Evolutionary conservation across 2,888 invertebrate genomes (phyloP).

Genomic region (Pseudoips prasinana): DNA sequence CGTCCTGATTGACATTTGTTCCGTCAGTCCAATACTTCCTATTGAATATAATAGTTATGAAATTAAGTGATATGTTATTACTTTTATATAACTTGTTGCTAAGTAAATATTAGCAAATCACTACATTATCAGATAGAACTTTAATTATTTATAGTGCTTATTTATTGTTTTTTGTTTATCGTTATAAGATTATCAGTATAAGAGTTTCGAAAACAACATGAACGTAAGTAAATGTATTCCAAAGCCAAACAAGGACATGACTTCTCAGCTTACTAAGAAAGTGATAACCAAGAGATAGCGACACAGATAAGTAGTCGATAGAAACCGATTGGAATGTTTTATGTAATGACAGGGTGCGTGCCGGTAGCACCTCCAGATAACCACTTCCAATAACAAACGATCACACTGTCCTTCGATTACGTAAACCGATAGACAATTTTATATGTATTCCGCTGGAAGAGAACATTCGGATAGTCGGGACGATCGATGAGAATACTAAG

Average conservation of each 20-base stretch:
- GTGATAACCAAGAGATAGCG: slow-evolving; percentile 13
- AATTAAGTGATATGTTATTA: slow-evolving; percentile 29
- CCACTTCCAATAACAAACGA: slow-evolving; percentile 54
- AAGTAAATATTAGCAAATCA: slow-evolving; percentile 31
- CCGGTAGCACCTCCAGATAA: slow-evolving; percentile 50
- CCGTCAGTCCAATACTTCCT: slow-evolving; percentile 16
- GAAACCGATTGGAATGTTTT: slow-evolving; percentile 40
- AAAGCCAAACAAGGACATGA: too few relatives aligned
- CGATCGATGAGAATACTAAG: slow-evolving; percentile 58
- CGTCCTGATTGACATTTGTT: slow-evolving; percentile 28
- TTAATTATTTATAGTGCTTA: too few relatives aligned
- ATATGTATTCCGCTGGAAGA: slow-evolving; percentile 55
- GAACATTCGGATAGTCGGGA: slow-evolving; percentile 33
- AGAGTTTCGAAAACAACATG: too few relatives aligned
- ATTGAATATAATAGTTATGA: slow-evolving; percentile 26
- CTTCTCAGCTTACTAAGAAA: too few relatives aligned
- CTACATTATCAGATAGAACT: slow-evolving; percentile 15
- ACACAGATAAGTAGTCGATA: slow-evolving; percentile 25
- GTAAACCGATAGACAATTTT: slow-evolving; percentile 65
- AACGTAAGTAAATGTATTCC: too few relatives aligned
- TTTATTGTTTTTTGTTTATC: too few relatives aligned
- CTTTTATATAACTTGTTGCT: slow-evolving; percentile 35
- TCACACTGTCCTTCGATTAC: slow-evolving; percentile 60
- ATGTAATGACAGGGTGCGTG: slow-evolving; percentile 47
- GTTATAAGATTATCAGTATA: too few relatives aligned